Conservation (phyloP, 2,797 vertebrate species). For the Neomorphus geoffroyi region DNA sequence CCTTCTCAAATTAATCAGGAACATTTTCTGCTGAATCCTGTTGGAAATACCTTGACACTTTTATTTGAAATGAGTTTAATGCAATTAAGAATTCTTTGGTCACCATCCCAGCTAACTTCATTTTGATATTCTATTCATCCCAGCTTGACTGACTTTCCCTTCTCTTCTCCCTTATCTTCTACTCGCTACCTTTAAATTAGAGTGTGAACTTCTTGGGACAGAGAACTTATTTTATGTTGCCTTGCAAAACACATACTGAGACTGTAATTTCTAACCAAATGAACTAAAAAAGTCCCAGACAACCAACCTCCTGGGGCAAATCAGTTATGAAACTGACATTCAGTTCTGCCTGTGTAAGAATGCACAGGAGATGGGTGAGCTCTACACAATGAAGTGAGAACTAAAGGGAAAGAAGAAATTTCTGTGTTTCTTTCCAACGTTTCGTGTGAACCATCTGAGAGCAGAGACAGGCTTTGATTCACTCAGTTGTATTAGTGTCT, state of each 20-base stretch:
- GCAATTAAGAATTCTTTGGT: background rate
- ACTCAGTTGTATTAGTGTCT: background rate
- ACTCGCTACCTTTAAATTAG: background rate
- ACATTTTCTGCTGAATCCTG: background rate
- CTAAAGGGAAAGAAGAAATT: background rate
- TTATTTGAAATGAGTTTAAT: background rate
- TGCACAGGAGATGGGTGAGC: background rate
- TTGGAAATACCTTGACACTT: background rate
- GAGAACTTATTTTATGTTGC: background rate
- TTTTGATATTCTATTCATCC: background rate
- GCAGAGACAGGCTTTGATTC: background rate
- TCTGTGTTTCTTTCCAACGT: background rate
- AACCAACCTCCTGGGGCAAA: background rate
- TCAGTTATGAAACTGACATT: background rate
- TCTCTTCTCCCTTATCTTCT: background rate
- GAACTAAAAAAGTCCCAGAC: fast-evolving
- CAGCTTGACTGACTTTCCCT: background rate
- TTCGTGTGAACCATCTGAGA: background rate
- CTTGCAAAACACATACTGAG: background rate
- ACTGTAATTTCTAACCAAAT: background rate
- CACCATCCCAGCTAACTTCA: background rate
- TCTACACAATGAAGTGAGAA: background rate
- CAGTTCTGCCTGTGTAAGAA: background rate
- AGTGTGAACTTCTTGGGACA: background rate
- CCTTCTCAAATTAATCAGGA: background rate